Evolutionary conservation across 2,888 invertebrate genomes (phyloP).

Genomic region (Melieria crassipennis): DNA sequence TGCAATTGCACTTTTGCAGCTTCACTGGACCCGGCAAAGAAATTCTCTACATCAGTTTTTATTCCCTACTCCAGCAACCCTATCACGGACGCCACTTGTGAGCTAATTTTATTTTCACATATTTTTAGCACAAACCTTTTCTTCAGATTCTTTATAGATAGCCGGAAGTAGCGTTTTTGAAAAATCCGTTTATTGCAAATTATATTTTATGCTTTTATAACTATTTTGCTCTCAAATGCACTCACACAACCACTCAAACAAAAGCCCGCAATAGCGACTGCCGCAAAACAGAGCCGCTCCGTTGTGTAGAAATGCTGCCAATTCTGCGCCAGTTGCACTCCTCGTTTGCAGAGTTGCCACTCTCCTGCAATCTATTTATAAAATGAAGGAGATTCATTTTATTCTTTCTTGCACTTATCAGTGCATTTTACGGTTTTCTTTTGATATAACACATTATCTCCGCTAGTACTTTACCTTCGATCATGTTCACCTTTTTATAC

Average conservation of each 20-base stretch:
- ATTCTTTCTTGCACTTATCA: too few relatives aligned
- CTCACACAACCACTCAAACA: slow-evolving; percentile 18
- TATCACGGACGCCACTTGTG: slow-evolving; percentile 15
- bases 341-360: too few relatives aligned
- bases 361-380: too few relatives aligned
- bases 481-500: too few relatives aligned
- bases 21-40: slow-evolving; percentile 23
- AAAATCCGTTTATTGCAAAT: slow-evolving; percentile 18
- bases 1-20: slow-evolving; percentile 18
- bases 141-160: slow-evolving; percentile 14
- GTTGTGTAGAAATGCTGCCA: too few relatives aligned
- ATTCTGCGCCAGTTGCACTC: too few relatives aligned
- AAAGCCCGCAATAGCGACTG: slow-evolving; percentile 10
- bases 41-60: slow-evolving; percentile 23
- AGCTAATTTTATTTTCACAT: slow-evolving; percentile 1
- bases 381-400: too few relatives aligned
- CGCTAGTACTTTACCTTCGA: too few relatives aligned
- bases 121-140: slow-evolving; percentile 19
- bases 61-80: slow-evolving; percentile 23
- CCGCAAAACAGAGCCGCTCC: too few relatives aligned
- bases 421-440: too few relatives aligned
- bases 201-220: slow-evolving; percentile 10
- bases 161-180: slow-evolving; percentile 4
- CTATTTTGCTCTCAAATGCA: slow-evolving; percentile 23
- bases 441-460: too few relatives aligned